Conservation (phyloP, 1,140 invertebrate genomes). For the Nasonia longicornis region DNA sequence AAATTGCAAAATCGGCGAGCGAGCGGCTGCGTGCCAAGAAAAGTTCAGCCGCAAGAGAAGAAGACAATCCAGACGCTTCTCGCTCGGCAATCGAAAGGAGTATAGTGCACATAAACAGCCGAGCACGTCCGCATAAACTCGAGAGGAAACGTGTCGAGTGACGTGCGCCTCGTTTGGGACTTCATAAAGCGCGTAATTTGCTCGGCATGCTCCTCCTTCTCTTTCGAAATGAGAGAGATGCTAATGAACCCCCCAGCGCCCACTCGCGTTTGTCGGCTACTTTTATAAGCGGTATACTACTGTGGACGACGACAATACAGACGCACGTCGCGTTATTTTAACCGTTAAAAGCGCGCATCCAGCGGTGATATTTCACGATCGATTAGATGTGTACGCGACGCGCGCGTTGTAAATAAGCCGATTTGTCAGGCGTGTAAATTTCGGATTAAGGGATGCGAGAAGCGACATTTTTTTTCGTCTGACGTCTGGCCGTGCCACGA, state of each 20-base stretch:
- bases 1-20: conserved; percentile 19
- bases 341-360: not conserved
- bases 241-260: conserved; percentile 23
- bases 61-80: not conserved
- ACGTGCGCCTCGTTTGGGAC: conserved; percentile 22
- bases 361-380: conserved; percentile 14
- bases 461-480: not conserved
- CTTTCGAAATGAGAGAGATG: conserved; percentile 16
- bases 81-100: not conserved
- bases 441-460: not conserved
- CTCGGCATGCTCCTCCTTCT: conserved; percentile 9
- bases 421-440: conserved; percentile 21
- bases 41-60: conserved; percentile 17
- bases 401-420: not conserved
- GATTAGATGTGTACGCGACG: not conserved
- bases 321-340: not conserved
- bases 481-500: no score
- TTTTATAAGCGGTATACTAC: not conserved
- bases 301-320: not conserved
- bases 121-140: not conserved
- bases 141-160: conserved; percentile 33
- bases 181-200: conserved; percentile 40
- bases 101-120: conserved; percentile 5
- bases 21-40: conserved; percentile 9
- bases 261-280: not conserved